A percentile compares a stretch with the other conserved stretches of the same genome.
Evolutionary conservation across 2,113 vertebrate species (phyloP).

Genomic region (Tachysurus fulvidraco): DNA sequence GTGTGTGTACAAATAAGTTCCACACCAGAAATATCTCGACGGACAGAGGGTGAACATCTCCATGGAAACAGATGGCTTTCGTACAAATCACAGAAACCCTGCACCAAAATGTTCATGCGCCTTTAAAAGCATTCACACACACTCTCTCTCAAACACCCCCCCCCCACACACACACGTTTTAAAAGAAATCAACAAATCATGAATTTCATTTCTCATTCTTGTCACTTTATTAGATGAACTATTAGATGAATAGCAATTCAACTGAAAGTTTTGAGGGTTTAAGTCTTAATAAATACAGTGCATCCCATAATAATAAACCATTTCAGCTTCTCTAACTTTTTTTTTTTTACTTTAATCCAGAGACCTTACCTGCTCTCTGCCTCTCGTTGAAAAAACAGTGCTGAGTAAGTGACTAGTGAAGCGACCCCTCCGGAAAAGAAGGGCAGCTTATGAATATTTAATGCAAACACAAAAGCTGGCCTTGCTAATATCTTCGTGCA

Average conservation of each 20-base stretch:
- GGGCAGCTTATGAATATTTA: constrained; percentile 47
- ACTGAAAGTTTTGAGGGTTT: neutral
- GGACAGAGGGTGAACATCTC: constrained; percentile 50
- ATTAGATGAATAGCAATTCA: neutral
- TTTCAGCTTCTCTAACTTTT: neutral
- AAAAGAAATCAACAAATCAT: neutral
- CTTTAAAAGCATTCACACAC: constrained; percentile 34
- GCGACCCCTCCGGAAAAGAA: constrained; percentile 41
- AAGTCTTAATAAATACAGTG: too few relatives aligned
- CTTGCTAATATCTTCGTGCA: constrained; percentile 17
- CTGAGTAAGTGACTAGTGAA: constrained; percentile 46
- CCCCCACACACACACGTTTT: neutral
- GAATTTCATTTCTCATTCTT: neutral
- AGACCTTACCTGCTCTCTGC: neutral
- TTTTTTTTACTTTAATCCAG: neutral
- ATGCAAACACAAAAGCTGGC: constrained; percentile 14
- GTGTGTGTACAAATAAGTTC: constrained; percentile 46
- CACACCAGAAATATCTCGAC: constrained; percentile 51
- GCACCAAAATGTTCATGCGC: constrained; percentile 46
- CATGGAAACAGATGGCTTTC: constrained; percentile 59
- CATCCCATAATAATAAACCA: too few relatives aligned
- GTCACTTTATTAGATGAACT: neutral
- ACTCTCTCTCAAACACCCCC: neutral
- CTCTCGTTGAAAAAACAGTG: constrained; percentile 10
- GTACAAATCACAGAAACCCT: constrained; percentile 52